These are phyloP conservation scores for Eueides isabella DNA, from an alignment of 1,140 invertebrate species.

Conservation along the genomic window DNA sequence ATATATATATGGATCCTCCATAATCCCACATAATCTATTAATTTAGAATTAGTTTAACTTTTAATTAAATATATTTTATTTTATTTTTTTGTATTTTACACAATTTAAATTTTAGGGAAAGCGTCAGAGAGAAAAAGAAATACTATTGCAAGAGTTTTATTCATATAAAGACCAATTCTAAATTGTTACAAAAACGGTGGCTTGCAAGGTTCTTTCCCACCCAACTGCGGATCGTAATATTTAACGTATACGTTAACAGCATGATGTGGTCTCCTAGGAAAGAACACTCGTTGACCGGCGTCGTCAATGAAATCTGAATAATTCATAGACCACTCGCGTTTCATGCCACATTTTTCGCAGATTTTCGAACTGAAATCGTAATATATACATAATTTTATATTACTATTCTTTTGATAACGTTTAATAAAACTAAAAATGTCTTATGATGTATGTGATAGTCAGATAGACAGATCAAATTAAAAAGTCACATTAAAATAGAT, in stretches of 20 bases:
- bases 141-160: not conserved
- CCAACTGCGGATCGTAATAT: conserved; percentile 46
- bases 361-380: conserved; percentile 54
- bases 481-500: too few species aligned
- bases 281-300: conserved; percentile 62
- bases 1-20: too few species aligned
- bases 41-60: too few species aligned
- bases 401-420: too few species aligned
- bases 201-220: conserved; percentile 48
- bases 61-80: too few species aligned
- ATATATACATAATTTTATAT: not conserved
- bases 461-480: not conserved
- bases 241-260: conserved; percentile 55
- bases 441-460: not conserved
- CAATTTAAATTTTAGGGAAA: not conserved
- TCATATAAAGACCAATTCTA: not conserved
- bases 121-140: not conserved
- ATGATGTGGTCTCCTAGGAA: conserved; percentile 61
- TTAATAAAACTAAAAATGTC: too few species aligned
- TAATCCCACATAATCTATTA: too few species aligned
- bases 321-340: conserved; percentile 63
- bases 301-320: conserved; percentile 62
- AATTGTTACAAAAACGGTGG: conserved; percentile 31
- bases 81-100: too few species aligned
- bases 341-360: conserved; percentile 66